phyloP scores from a whole-genome alignment of 2,113 vertebrate species.

The Rhadina sibilatrix region DNA sequence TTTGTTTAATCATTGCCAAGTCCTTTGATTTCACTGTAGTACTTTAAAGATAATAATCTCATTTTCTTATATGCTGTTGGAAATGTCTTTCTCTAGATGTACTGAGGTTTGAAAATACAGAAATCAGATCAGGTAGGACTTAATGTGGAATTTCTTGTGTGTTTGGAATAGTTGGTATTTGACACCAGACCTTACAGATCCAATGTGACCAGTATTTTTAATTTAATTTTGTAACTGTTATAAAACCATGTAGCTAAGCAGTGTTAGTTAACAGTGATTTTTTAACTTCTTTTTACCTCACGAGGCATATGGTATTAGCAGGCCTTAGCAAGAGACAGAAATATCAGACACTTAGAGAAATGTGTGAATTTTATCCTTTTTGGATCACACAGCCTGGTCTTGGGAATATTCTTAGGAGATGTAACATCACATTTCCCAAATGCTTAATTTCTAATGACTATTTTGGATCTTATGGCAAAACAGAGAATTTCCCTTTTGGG shows the following conservation, averaged over 20 bases:
- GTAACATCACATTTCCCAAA: not conserved
- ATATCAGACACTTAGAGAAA: not conserved
- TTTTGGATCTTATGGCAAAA: not conserved
- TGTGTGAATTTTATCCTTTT: not conserved
- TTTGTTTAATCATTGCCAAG: not conserved
- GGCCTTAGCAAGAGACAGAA: not conserved
- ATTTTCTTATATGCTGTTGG: not conserved
- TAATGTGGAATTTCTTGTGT: not conserved
- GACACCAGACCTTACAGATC: not conserved
- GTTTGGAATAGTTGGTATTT: not conserved
- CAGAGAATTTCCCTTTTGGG: not conserved
- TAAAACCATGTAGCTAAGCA: not conserved
- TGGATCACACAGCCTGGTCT: not conserved
- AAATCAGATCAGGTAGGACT: not conserved
- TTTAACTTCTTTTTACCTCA: not conserved
- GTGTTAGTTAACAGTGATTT: not conserved
- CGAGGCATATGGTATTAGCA: not conserved
- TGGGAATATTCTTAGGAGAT: not conserved
- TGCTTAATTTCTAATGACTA: not conserved
- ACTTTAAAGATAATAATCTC: not conserved
- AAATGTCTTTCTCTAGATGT: not conserved
- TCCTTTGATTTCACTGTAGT: constrained; percentile 23
- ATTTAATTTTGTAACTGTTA: not conserved
- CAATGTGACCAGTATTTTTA: not conserved
- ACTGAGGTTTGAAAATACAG: not conserved